A percentile compares a stretch with the other conserved stretches of the same genome.
Evolutionary conservation across 23 tunicate species (phyloP).

Genomic region (Styela clava): DNA sequence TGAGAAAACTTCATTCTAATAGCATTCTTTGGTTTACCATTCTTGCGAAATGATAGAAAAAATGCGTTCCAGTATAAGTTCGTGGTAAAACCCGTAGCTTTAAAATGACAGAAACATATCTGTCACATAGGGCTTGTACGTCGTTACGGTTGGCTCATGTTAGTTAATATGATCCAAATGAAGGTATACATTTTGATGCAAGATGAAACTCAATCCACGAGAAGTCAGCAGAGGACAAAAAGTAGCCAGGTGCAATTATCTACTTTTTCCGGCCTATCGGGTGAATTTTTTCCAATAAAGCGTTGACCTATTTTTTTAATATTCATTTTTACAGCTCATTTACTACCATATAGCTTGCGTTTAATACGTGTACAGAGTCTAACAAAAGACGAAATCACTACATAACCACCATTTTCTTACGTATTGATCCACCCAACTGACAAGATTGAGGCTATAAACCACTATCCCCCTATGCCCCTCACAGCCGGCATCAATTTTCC

Average conservation of each 20-base stretch:
- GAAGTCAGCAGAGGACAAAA: too few relatives aligned
- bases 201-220: too few relatives aligned
- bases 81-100: too few relatives aligned
- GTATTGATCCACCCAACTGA: slow-evolving; percentile 6
- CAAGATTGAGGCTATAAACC: slow-evolving; percentile 54
- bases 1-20: background rate
- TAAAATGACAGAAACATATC: too few relatives aligned
- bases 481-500: slow-evolving; percentile 8
- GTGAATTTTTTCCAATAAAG: too few relatives aligned
- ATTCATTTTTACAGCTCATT: background rate
- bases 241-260: too few relatives aligned
- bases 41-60: background rate
- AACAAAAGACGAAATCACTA: background rate
- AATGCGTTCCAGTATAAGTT: background rate
- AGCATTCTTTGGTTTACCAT: background rate
- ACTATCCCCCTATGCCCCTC: slow-evolving; percentile 29
- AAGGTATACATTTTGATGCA: too few relatives aligned
- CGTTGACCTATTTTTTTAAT: too few relatives aligned
- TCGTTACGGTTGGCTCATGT: too few relatives aligned
- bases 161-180: too few relatives aligned
- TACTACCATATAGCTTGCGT: background rate
- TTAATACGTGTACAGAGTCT: background rate
- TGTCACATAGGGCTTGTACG: too few relatives aligned
- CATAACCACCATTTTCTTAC: background rate
- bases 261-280: too few relatives aligned